phyloP scores from a whole-genome alignment of 1,140 invertebrate species.

The Trichonephila inaurata region DNA sequence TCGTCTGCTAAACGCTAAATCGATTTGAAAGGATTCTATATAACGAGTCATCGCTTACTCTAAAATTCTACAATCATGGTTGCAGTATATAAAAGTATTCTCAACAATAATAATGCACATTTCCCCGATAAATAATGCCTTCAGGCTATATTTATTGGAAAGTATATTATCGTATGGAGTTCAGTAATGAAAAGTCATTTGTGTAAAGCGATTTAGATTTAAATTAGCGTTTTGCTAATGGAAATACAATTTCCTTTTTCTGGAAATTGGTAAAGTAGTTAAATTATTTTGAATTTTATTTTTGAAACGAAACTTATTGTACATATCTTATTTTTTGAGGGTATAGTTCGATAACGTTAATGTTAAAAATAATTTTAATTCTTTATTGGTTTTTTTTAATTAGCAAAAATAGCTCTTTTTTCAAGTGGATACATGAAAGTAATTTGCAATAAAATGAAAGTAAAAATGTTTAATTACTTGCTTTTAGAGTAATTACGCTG shows the following conservation, averaged over 20 bases:
- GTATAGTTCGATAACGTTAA: background rate
- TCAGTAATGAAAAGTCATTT: background rate
- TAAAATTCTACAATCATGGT: background rate
- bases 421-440: too few species aligned
- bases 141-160: background rate
- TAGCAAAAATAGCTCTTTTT: too few species aligned
- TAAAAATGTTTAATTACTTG: too few species aligned
- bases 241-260: background rate
- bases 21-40: background rate
- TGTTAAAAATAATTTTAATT: background rate
- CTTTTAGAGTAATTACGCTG: too few species aligned
- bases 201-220: background rate
- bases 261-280: background rate
- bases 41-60: background rate
- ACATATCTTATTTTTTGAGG: background rate
- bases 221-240: background rate
- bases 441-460: too few species aligned
- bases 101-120: background rate
- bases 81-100: background rate
- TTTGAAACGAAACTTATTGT: background rate
- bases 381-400: background rate
- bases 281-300: conserved; percentile 11
- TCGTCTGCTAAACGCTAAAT: too few species aligned
- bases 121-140: background rate
- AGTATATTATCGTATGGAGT: background rate